phyloP scores from a whole-genome alignment of 2,797 vertebrate genomes.

The Xenopus petersii region DNA sequence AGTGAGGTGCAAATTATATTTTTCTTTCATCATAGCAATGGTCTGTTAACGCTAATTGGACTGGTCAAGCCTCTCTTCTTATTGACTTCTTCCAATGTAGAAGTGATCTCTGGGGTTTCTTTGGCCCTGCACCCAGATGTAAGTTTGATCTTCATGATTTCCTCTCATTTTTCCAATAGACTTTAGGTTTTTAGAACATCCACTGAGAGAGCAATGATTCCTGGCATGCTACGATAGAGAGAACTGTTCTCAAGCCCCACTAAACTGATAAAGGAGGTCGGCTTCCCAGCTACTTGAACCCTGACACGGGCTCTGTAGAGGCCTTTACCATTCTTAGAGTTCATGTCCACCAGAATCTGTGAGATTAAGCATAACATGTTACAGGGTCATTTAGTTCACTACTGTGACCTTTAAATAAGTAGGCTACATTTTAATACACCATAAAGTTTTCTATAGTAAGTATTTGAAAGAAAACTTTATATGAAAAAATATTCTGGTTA shows the following conservation, averaged over 20 bases:
- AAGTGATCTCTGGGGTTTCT: background rate
- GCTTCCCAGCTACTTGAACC: constrained; percentile 72
- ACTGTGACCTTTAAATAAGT: too few relatives aligned
- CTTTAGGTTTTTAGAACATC: constrained; percentile 75
- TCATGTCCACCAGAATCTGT: constrained; percentile 87
- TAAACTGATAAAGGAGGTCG: constrained; percentile 76
- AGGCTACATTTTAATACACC: too few relatives aligned
- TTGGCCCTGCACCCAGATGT: background rate
- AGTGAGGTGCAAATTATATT: too few relatives aligned
- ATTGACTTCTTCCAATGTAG: too few relatives aligned
- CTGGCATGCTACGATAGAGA: constrained; percentile 83
- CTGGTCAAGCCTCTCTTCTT: too few relatives aligned
- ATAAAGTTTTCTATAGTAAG: too few relatives aligned
- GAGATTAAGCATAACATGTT: constrained; percentile 5
- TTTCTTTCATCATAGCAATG: too few relatives aligned
- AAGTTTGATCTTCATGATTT: constrained; percentile 5
- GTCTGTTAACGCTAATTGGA: too few relatives aligned
- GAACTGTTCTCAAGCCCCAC: constrained; percentile 85
- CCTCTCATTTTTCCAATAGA: background rate
- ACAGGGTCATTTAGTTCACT: too few relatives aligned
- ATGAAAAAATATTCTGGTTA: too few relatives aligned
- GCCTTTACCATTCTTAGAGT: constrained; percentile 86
- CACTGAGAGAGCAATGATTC: constrained; percentile 79
- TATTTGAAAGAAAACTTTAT: too few relatives aligned
- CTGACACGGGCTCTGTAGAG: constrained; percentile 83